A percentile compares a stretch with the other conserved stretches of the same genome.
Evolutionary conservation across 37 sponge, comb jelly and placozoan species (phyloP).

Genomic region (Chondrilla cf. caribensis): DNA sequence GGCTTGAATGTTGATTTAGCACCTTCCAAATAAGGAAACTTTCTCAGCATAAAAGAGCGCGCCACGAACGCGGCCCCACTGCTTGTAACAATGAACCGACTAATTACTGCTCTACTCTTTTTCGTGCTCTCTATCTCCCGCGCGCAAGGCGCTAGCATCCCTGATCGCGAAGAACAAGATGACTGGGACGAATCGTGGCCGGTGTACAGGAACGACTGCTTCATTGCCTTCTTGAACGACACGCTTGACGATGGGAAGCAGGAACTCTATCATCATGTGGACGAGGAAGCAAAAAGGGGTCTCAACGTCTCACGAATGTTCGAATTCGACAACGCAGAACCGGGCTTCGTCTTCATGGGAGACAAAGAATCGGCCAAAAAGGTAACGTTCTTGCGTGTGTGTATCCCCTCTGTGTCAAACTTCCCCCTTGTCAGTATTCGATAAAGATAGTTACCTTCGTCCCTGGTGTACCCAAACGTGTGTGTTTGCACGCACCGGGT

Average conservation of each 20-base stretch:
- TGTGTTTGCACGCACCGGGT: no score
- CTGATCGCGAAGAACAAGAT: conserved; percentile 70
- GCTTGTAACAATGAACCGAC: no score
- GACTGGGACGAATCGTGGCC: conserved; percentile 4
- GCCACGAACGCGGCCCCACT: no score
- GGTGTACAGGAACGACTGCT: not conserved
- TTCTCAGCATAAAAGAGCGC: no score
- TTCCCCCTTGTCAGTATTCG: not conserved
- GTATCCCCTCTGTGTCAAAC: not conserved
- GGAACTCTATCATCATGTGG: not conserved
- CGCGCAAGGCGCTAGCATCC: conserved; percentile 47
- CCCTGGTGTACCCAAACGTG: no score
- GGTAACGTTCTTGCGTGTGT: not conserved
- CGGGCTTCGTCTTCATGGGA: conserved; percentile 17
- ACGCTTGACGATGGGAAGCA: not conserved
- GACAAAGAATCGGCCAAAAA: conserved; percentile 1
- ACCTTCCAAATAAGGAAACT: no score
- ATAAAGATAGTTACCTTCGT: no score
- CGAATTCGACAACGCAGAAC: not conserved
- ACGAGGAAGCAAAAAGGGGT: not conserved
- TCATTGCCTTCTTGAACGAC: not conserved
- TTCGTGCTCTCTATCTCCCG: no score
- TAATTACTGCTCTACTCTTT: no score
- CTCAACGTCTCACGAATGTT: not conserved
- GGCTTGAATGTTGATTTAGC: no score